A percentile compares a stretch with the other conserved stretches of the same genome.
phyloP scores from a whole-genome alignment of 1,140 invertebrate species.

The Halotydeus destructor region DNA sequence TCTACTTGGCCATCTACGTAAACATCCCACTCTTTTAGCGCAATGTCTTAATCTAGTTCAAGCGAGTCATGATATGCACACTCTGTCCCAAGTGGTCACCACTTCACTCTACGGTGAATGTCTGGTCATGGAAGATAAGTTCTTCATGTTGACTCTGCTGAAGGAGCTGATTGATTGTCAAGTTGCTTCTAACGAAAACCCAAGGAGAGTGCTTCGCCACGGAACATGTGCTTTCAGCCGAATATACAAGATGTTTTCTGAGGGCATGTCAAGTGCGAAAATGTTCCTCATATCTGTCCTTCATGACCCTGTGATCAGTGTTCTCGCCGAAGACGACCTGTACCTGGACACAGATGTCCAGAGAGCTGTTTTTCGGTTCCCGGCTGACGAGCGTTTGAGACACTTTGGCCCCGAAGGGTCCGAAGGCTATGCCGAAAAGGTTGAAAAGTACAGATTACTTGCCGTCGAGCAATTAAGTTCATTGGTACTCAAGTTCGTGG shows the following conservation, averaged over 20 bases:
- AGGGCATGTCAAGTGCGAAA: slow-evolving; percentile 69
- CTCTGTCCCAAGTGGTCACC: background rate
- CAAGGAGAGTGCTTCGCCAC: slow-evolving; percentile 53
- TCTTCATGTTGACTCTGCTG: slow-evolving; percentile 48
- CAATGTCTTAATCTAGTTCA: slow-evolving; percentile 57
- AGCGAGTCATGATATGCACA: slow-evolving; percentile 4
- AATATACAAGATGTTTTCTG: slow-evolving; percentile 71
- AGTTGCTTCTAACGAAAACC: slow-evolving; percentile 54
- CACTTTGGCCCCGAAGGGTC: slow-evolving; percentile 52
- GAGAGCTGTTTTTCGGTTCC: slow-evolving; percentile 53
- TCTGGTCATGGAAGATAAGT: slow-evolving; percentile 55
- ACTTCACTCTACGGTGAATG: slow-evolving; percentile 61
- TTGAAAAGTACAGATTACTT: slow-evolving; percentile 49
- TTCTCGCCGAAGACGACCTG: slow-evolving; percentile 79
- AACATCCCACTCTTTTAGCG: slow-evolving; percentile 55
- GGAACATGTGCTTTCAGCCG: slow-evolving; percentile 67
- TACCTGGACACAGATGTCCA: slow-evolving; percentile 79
- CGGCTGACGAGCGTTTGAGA: slow-evolving; percentile 40
- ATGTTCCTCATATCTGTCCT: slow-evolving; percentile 79
- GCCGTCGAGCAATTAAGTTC: slow-evolving; percentile 57
- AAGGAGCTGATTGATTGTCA: slow-evolving; percentile 62
- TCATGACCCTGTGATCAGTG: slow-evolving; percentile 66
- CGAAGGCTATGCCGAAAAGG: slow-evolving; percentile 41
- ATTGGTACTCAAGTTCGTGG: slow-evolving; percentile 58
- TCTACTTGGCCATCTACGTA: slow-evolving; percentile 49